A percentile compares a stretch with the other conserved stretches of the same genome.
These are phyloP conservation scores for Apis cerana DNA, from an alignment of 1,140 invertebrate genomes.

Conservation along the genomic window DNA sequence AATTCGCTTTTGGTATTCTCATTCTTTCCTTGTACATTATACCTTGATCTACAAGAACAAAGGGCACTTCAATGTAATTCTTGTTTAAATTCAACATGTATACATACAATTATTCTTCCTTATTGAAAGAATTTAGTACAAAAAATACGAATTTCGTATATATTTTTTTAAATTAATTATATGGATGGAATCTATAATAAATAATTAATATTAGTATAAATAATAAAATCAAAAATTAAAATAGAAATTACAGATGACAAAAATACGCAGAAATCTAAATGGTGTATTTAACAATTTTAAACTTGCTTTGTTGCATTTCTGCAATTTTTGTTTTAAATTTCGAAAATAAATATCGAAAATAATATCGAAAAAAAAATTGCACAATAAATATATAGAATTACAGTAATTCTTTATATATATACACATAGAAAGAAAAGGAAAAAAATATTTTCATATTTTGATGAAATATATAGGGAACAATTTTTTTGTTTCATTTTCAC, in stretches of 20 bases:
- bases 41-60: conserved; percentile 33
- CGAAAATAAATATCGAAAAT: no score
- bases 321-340: not conserved
- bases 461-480: not conserved
- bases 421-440: not conserved
- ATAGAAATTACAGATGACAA: conserved; percentile 8
- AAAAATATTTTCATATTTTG: not conserved
- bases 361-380: not conserved
- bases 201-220: conserved; percentile 3
- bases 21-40: not conserved
- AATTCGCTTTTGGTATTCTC: not conserved
- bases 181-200: not conserved
- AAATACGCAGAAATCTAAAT: not conserved
- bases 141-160: conserved; percentile 49
- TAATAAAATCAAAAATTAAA: conserved; percentile 17
- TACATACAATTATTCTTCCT: not conserved
- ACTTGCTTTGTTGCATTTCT: not conserved
- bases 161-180: conserved; percentile 26
- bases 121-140: conserved; percentile 5
- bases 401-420: not conserved
- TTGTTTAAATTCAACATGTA: not conserved
- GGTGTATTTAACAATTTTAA: not conserved
- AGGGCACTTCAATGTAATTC: not conserved
- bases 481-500: conserved; percentile 2
- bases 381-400: not conserved